phyloP scores from a whole-genome alignment of 2,888 invertebrate genomes.

The Eristalinus sepulchralis region DNA sequence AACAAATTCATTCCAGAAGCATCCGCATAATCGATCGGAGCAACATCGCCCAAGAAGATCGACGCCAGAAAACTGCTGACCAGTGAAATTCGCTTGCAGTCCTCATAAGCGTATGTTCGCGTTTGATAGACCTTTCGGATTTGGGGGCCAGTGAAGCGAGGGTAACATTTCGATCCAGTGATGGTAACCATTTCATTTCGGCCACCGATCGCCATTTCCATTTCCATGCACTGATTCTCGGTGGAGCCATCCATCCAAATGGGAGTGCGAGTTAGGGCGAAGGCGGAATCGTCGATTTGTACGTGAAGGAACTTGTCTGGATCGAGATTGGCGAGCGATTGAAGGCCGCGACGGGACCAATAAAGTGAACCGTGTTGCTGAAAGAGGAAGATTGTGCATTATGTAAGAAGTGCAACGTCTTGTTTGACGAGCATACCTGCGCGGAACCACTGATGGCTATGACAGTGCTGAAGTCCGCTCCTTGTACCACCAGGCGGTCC shows the following conservation, averaged over 20 bases:
- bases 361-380: constrained; percentile 99
- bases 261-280: constrained; percentile 91
- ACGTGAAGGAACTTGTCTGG: constrained; percentile 90
- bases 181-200: constrained; percentile 77
- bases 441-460: constrained; percentile 93
- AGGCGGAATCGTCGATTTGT: constrained; percentile 89
- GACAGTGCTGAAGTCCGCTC: constrained; percentile 92
- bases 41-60: constrained; percentile 92
- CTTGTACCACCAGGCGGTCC: constrained; percentile 90
- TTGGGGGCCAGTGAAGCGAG: constrained; percentile 93
- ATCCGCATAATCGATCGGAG: constrained; percentile 95
- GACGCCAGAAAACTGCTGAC: constrained; percentile 96
- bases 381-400: neutral
- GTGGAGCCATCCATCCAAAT: constrained; percentile 96
- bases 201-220: constrained; percentile 92
- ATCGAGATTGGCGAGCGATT: constrained; percentile 85
- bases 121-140: constrained; percentile 93
- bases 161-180: constrained; percentile 81
- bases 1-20: constrained; percentile 98
- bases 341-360: constrained; percentile 91
- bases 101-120: constrained; percentile 86
- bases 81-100: constrained; percentile 93
- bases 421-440: constrained; percentile 84
- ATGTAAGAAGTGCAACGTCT: no score
- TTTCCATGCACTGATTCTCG: constrained; percentile 81